Percentiles rank a stretch among this genome's conserved stretches.
phyloP scores from a whole-genome alignment of 2,797 vertebrate species.

The Coranthus polyacanthus region DNA sequence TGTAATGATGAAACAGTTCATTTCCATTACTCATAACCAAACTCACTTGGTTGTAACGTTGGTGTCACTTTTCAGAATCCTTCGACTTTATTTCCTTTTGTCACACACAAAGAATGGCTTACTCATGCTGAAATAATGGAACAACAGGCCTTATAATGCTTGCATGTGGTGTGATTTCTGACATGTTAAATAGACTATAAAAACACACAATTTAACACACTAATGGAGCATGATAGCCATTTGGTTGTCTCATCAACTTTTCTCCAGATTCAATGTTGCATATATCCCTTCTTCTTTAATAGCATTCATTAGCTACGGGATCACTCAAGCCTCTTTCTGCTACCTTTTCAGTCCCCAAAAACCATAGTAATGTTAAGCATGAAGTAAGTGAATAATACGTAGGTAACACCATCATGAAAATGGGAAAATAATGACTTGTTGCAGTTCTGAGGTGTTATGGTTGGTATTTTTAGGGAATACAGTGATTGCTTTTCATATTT shows the following conservation, averaged over 20 bases:
- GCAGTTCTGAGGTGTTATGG: neutral
- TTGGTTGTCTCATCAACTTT: constrained; percentile 51
- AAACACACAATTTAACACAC: constrained; percentile 37
- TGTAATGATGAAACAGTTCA: neutral
- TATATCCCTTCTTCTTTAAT: constrained; percentile 6
- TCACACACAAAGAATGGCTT: constrained; percentile 23
- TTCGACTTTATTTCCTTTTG: constrained; percentile 14
- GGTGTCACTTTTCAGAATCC: neutral
- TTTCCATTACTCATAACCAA: constrained; percentile 12
- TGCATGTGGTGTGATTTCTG: constrained; percentile 37
- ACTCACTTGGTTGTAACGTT: neutral
- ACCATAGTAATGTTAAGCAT: too few relatives aligned
- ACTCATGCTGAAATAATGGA: constrained; percentile 28
- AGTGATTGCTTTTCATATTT: constrained; percentile 12
- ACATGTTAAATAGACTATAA: constrained; percentile 48
- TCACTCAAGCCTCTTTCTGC: neutral
- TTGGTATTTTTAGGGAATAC: constrained; percentile 19
- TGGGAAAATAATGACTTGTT: constrained; percentile 10
- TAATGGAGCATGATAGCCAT: constrained; percentile 43
- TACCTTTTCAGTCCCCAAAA: neutral
- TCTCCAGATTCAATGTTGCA: constrained; percentile 17
- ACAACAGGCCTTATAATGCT: constrained; percentile 20
- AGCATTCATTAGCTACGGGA: constrained; percentile 1
- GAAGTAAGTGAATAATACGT: neutral
- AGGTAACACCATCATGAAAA: neutral